These are phyloP conservation scores for Zaprionus obscuricornis DNA, from an alignment of 2,888 invertebrate species.

Conservation along the genomic window DNA sequence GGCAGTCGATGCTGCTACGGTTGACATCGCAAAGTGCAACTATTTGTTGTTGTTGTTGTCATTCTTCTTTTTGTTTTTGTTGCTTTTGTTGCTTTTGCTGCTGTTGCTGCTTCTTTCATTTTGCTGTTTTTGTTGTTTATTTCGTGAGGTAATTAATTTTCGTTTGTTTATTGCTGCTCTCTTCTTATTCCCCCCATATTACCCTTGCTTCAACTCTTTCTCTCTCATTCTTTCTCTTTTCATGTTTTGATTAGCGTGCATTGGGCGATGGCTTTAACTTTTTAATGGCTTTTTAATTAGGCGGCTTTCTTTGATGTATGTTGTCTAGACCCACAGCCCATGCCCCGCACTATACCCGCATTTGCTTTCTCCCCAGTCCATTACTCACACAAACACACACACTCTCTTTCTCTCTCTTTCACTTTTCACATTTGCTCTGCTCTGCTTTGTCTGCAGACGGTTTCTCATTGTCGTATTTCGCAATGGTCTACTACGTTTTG, in stretches of 20 bases:
- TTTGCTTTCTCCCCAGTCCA: not conserved
- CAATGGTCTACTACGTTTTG: constrained; percentile 52
- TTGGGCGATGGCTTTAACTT: constrained; percentile 61
- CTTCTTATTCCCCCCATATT: not conserved
- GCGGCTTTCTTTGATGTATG: constrained; percentile 61
- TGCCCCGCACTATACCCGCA: too few relatives aligned
- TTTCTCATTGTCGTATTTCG: constrained; percentile 40
- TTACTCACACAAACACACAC: not conserved
- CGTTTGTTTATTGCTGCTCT: constrained; percentile 40
- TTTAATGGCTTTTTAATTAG: constrained; percentile 76
- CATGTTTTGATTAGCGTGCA: constrained; percentile 71
- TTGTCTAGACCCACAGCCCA: not conserved
- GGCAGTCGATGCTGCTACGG: constrained; percentile 21
- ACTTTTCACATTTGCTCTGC: not conserved
- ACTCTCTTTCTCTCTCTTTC: not conserved
- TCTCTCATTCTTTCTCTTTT: constrained; percentile 15
- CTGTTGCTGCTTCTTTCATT: constrained; percentile 19
- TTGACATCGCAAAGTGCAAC: constrained; percentile 37
- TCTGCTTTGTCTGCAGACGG: too few relatives aligned
- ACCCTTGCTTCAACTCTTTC: too few relatives aligned
- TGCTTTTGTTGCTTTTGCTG: constrained; percentile 27
- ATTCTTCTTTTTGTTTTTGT: not conserved
- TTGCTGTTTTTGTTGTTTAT: constrained; percentile 33
- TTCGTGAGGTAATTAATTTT: constrained; percentile 74
- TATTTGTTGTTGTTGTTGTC: constrained; percentile 35